A percentile compares a stretch with the other conserved stretches of the same genome.
These are phyloP conservation scores for Caenorhabditis elegans DNA, from an alignment of 1,140 invertebrate species.

Conservation along the genomic window DNA sequence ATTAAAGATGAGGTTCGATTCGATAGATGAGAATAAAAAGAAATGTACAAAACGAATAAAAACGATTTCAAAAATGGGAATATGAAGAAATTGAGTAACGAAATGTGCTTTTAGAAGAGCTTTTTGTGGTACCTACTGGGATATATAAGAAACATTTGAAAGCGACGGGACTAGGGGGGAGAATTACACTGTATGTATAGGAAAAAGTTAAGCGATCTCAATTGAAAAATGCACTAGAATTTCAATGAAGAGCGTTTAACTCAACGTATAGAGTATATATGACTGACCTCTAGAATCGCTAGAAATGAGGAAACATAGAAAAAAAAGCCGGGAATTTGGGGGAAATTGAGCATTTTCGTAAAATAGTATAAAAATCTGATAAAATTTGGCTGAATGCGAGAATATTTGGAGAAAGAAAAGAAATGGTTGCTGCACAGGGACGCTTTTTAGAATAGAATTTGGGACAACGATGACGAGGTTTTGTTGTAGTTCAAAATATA, in stretches of 20 bases:
- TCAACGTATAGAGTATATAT: not conserved
- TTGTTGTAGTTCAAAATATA: constrained; percentile 3
- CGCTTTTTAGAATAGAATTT: not conserved
- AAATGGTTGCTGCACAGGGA: not conserved
- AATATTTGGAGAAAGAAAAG: not conserved
- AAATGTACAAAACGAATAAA: constrained; percentile 21
- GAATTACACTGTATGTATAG: not conserved
- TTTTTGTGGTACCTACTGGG: not conserved
- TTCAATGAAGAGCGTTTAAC: not conserved
- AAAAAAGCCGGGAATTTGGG: not conserved
- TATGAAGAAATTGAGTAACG: constrained; percentile 16
- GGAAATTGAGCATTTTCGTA: constrained; percentile 11
- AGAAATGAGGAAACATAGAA: too few species aligned
- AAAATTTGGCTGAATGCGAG: not conserved
- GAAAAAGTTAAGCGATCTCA: not conserved
- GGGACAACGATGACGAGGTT: not conserved
- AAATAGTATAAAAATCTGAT: not conserved
- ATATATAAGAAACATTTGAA: not conserved
- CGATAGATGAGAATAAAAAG: not conserved
- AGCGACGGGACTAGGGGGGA: not conserved
- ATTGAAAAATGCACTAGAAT: not conserved
- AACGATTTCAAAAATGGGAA: not conserved
- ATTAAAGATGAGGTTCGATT: constrained; percentile 8
- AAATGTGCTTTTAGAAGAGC: not conserved
- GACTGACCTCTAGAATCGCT: constrained; percentile 18